phyloP scores from a whole-genome alignment of 2,888 invertebrate species.

The Leptinotarsa rubiginosa region DNA sequence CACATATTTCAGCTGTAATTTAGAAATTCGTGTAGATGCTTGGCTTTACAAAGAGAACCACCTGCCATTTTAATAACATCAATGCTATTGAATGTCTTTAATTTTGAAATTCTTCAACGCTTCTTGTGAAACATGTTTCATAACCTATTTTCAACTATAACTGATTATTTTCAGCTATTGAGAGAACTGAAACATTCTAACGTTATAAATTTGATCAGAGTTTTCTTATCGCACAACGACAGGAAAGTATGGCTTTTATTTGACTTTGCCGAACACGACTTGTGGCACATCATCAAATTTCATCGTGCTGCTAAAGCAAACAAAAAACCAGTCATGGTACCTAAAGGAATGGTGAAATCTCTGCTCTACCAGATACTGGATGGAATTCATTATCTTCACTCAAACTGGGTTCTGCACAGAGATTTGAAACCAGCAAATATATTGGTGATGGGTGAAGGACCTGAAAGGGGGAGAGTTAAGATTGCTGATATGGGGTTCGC shows the following conservation, averaged over 20 bases:
- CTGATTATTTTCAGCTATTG: constrained; percentile 74
- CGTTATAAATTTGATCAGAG: constrained; percentile 95
- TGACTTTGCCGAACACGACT: constrained; percentile 98
- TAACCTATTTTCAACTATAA: too few relatives aligned
- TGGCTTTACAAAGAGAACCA: too few relatives aligned
- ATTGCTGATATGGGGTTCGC: constrained; percentile 99
- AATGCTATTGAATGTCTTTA: background rate
- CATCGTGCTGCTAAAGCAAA: constrained; percentile 98
- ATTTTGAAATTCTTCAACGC: too few relatives aligned
- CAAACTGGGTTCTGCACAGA: constrained; percentile 91
- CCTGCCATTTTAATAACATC: too few relatives aligned
- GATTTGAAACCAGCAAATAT: constrained; percentile 99
- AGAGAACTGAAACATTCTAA: constrained; percentile 96
- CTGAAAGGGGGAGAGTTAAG: constrained; percentile 95
- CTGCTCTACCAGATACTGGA: constrained; percentile 97
- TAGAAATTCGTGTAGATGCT: too few relatives aligned
- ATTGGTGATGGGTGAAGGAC: constrained; percentile 98
- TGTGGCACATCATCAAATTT: constrained; percentile 99
- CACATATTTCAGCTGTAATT: too few relatives aligned
- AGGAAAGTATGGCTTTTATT: constrained; percentile 97
- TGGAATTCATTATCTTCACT: constrained; percentile 98
- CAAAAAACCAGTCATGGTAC: constrained; percentile 95
- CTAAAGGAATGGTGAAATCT: constrained; percentile 98
- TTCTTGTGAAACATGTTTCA: too few relatives aligned
- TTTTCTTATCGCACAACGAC: constrained; percentile 96